Conservation (phyloP, 2,888 invertebrate genomes). For the Hypena proboscidalis region DNA sequence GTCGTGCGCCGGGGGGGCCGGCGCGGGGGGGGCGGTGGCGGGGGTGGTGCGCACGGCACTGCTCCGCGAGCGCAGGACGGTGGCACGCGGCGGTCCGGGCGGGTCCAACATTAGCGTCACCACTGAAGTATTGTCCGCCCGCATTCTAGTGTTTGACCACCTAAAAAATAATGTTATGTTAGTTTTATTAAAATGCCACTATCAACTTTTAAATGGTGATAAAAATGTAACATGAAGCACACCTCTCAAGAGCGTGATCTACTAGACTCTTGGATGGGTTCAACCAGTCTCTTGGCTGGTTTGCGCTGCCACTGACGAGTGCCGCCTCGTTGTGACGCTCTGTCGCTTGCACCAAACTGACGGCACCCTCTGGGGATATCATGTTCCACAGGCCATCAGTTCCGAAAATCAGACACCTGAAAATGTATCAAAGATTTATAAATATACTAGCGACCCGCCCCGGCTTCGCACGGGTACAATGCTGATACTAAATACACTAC, state of each 20-base stretch:
- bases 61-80: constrained; percentile 82
- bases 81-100: constrained; percentile 91
- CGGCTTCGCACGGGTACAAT: too few relatives aligned
- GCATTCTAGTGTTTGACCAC: constrained; percentile 94
- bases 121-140: constrained; percentile 98
- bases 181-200: neutral
- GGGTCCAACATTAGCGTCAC: constrained; percentile 96
- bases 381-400: constrained; percentile 99
- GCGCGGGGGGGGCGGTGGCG: constrained; percentile 35
- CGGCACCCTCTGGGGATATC: constrained; percentile 93
- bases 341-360: constrained; percentile 92
- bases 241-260: constrained; percentile 89
- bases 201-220: neutral
- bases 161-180: constrained; percentile 51
- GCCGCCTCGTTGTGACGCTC: constrained; percentile 92
- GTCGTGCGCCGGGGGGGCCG: constrained; percentile 22
- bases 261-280: constrained; percentile 97
- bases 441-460: neutral
- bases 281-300: constrained; percentile 87
- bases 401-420: constrained; percentile 95
- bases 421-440: constrained; percentile 26
- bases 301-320: constrained; percentile 72
- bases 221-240: constrained; percentile 1
- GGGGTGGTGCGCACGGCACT: constrained; percentile 43
- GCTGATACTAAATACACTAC: too few relatives aligned